These are phyloP conservation scores for Rhagoletis pomonella DNA, from an alignment of 1,140 invertebrate genomes.

Conservation along the genomic window DNA sequence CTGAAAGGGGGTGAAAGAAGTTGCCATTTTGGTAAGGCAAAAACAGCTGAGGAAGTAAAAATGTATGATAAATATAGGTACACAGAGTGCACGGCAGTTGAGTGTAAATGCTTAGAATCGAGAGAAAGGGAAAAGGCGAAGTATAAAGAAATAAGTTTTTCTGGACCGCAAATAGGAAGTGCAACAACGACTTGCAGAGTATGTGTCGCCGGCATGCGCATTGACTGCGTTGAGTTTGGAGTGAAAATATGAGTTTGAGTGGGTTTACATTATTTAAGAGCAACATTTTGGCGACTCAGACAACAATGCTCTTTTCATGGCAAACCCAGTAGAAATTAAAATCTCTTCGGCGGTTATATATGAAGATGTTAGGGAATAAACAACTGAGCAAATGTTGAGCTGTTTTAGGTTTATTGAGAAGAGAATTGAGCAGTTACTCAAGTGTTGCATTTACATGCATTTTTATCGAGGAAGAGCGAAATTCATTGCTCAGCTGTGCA, in stretches of 20 bases:
- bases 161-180: too few species aligned
- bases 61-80: neutral
- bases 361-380: too few species aligned
- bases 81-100: neutral
- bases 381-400: neutral
- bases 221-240: too few species aligned
- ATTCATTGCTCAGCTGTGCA: too few species aligned
- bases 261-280: slow-evolving; percentile 13
- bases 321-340: too few species aligned
- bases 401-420: neutral
- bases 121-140: too few species aligned
- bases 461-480: neutral
- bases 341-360: neutral
- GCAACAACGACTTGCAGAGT: too few species aligned
- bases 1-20: neutral
- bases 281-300: neutral
- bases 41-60: slow-evolving; percentile 42
- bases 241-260: neutral
- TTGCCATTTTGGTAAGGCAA: too few species aligned
- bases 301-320: neutral
- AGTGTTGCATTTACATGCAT: neutral
- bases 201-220: too few species aligned
- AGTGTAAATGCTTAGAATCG: neutral
- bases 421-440: neutral
- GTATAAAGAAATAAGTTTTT: too few species aligned